Base-by-base conservation (phyloP, 2,888 invertebrate species). In the Drosophila flavopinicola region DNA sequence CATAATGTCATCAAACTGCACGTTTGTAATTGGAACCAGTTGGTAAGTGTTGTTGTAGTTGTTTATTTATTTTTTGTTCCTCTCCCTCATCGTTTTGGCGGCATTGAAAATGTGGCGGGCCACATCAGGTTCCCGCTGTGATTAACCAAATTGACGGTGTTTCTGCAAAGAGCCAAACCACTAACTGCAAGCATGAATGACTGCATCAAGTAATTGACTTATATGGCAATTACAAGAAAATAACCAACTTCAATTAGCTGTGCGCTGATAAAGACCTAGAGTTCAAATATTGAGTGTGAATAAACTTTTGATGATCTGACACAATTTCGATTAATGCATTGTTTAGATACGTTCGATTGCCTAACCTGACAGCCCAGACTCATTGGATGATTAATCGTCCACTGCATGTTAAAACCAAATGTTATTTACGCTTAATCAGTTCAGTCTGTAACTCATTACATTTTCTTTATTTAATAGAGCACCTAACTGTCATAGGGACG, bases 1-100 rank as follows among this genome's bases (percentile, higher is more conserved):
- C 48, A 13, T 57, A 73, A 75, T 75, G 85, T 80, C 85, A 69
- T 69, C 66, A 85, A 83, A 83, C 79, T 84, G 58, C 38, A 17
- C 11, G 48, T 47, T 20, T 73, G 57, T 48, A 57, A 42, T 52
- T 39, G 32, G 24, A 82, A 77, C 78, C 67, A 66, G 78, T 84
- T 63, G 45, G 23, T 32, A 37, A 56, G 42, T 37, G 56, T 42
- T 27, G 44, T 68, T 39, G n/a, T n/a, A n/a, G n/a, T n/a, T n/a
- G n/a, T n/a, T n/a, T n/a, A n/a, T n/a, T n/a, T n/a, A n/a, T 56
- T 15, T 56, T 48, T 64, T 54, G 25, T 57, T 41, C 23, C 2
- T 53, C 57, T 29, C 58, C 51, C 59, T 42, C 65, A 37, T 37
- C 41, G 35, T 47, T 64, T 66, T 45, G 47, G 66, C 66, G 86